Percentiles rank a stretch among this genome's conserved stretches.
These are phyloP conservation scores for Oscheius sp. DNA, from an alignment of 2,888 invertebrate species.

Conservation along the genomic window DNA sequence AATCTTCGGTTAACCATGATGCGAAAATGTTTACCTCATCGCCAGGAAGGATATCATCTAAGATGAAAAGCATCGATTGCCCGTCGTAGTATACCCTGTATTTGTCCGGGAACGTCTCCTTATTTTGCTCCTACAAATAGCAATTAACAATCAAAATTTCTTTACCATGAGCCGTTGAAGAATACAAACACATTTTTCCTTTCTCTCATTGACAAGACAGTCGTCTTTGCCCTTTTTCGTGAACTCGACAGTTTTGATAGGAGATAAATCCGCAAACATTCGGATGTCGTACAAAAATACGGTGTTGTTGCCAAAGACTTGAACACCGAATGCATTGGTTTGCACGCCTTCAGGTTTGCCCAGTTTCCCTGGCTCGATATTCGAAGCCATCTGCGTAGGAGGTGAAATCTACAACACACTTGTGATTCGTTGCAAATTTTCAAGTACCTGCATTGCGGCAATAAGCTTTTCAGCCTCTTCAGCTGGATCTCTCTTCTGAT, in stretches of 20 bases:
- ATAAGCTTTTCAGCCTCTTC: not conserved
- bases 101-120: constrained; percentile 40
- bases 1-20: not conserved
- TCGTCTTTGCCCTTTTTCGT: constrained; percentile 53
- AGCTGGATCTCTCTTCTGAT: not conserved
- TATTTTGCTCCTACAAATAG: not conserved
- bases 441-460: not conserved
- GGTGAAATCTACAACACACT: not conserved
- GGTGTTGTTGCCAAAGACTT: constrained; percentile 34
- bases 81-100: constrained; percentile 46
- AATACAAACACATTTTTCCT: constrained; percentile 41
- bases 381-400: not conserved
- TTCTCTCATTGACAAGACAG: constrained; percentile 44
- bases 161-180: constrained; percentile 31
- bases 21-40: not conserved
- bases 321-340: constrained; percentile 49
- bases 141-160: too few species aligned
- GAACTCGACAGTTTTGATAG: constrained; percentile 42
- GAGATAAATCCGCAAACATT: constrained; percentile 38
- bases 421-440: too few species aligned
- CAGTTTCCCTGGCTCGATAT: constrained; percentile 1
- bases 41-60: constrained; percentile 32
- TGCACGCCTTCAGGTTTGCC: constrained; percentile 34
- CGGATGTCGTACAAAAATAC: constrained; percentile 43
- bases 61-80: constrained; percentile 45